phyloP scores from a whole-genome alignment of 2,888 invertebrate genomes.

The Tineola bisselliella region DNA sequence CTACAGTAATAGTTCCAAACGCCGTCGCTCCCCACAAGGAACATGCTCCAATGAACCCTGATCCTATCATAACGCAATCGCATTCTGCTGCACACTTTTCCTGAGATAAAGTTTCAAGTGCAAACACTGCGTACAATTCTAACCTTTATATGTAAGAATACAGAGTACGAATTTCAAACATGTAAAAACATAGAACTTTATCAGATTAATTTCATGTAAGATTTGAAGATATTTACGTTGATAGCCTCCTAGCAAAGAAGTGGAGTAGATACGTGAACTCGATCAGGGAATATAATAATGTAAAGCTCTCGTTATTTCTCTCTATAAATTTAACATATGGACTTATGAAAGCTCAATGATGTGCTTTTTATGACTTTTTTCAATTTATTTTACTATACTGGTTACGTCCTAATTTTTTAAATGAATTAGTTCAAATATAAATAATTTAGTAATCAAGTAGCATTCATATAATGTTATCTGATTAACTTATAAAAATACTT shows the following conservation, averaged over 20 bases:
- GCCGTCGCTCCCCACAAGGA: constrained; percentile 28
- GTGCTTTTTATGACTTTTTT: not conserved
- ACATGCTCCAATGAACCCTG: constrained; percentile 55
- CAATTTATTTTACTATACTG: not conserved
- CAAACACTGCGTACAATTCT: constrained; percentile 18
- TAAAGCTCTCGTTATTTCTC: constrained; percentile 42
- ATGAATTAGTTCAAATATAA: too few relatives aligned
- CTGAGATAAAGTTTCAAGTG: constrained; percentile 31
- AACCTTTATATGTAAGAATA: constrained; percentile 21
- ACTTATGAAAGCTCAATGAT: constrained; percentile 7
- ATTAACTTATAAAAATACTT: too few relatives aligned
- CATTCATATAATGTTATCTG: too few relatives aligned
- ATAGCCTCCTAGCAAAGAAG: constrained; percentile 58
- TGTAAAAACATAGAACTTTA: constrained; percentile 26
- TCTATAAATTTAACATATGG: constrained; percentile 29
- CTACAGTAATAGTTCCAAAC: constrained; percentile 30
- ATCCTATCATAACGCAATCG: constrained; percentile 67
- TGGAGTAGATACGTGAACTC: constrained; percentile 58
- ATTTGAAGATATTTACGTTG: constrained; percentile 61
- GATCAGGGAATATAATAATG: constrained; percentile 51
- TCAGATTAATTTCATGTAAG: constrained; percentile 15
- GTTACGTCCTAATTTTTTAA: too few relatives aligned
- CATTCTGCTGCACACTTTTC: constrained; percentile 32
- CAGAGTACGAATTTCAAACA: not conserved
- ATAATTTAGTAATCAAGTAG: too few relatives aligned